phyloP scores from a whole-genome alignment of 2,888 invertebrate species.

The Ormyrus rosae region DNA sequence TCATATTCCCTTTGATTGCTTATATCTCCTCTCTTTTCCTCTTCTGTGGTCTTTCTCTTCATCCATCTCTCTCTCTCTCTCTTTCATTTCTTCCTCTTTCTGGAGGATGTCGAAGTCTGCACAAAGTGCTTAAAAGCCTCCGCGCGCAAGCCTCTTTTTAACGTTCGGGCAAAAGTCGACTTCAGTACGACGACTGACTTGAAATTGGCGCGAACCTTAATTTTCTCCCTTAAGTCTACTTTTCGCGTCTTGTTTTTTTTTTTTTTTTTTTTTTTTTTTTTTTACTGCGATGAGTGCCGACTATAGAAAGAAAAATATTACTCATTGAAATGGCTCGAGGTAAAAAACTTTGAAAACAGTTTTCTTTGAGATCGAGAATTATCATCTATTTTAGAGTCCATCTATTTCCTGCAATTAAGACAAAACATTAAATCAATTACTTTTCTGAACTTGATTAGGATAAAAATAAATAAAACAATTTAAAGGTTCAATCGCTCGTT shows the following conservation, averaged over 20 bases:
- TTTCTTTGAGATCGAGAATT: neutral
- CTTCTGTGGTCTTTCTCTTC: too few relatives aligned
- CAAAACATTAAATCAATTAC: too few relatives aligned
- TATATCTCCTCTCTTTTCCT: neutral
- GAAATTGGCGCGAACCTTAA: slow-evolving; percentile 31
- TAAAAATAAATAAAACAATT: too few relatives aligned
- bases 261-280: neutral
- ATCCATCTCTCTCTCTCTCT: too few relatives aligned
- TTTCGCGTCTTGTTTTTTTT: slow-evolving; percentile 36
- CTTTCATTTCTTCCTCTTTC: neutral
- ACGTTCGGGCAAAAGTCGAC: slow-evolving; percentile 49
- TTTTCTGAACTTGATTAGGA: too few relatives aligned
- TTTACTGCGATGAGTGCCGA: slow-evolving; percentile 2
- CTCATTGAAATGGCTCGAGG: slow-evolving; percentile 8
- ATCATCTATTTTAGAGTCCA: neutral
- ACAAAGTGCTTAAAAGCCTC: slow-evolving; percentile 60
- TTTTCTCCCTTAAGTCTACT: slow-evolving; percentile 53
- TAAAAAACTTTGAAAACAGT: slow-evolving; percentile 2
- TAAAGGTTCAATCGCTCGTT: too few relatives aligned
- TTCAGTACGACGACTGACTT: slow-evolving; percentile 5
- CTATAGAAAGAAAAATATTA: slow-evolving; percentile 31
- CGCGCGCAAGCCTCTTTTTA: slow-evolving; percentile 53
- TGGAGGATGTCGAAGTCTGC: slow-evolving; percentile 46
- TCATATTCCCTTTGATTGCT: neutral
- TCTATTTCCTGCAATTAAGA: too few relatives aligned